A percentile compares a stretch with the other conserved stretches of the same genome.
phyloP scores from a whole-genome alignment of 2,888 invertebrate species.

The Amblyjoppa proteus region DNA sequence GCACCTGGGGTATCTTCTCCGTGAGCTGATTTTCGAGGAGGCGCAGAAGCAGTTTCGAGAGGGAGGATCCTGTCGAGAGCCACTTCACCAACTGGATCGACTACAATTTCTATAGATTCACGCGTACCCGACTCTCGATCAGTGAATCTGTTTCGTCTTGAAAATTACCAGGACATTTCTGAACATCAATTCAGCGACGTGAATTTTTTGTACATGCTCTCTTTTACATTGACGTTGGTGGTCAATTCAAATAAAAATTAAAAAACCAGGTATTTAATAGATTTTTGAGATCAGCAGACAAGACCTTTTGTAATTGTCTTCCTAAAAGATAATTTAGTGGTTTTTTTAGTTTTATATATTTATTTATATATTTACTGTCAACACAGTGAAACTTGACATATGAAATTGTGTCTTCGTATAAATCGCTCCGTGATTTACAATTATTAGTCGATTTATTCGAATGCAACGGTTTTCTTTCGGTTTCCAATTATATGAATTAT shows the following conservation, averaged over 20 bases:
- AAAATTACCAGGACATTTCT: conserved; percentile 20
- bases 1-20: conserved; percentile 36
- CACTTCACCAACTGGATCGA: conserved; percentile 1
- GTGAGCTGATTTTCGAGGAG: conserved; percentile 28
- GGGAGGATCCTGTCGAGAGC: conserved; percentile 19
- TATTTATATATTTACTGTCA: neutral
- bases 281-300: neutral
- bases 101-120: conserved; percentile 49
- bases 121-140: conserved; percentile 18
- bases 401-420: no score
- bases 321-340: neutral
- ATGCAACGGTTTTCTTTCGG: neutral
- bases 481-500: neutral
- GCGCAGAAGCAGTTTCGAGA: conserved; percentile 45
- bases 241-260: neutral
- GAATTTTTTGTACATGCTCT: neutral
- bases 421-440: neutral
- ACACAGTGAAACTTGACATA: no score
- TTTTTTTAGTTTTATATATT: neutral
- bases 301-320: neutral
- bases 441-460: neutral
- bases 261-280: neutral
- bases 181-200: conserved; percentile 50
- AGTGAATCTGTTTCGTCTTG: conserved; percentile 22
- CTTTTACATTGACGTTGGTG: neutral